Evolutionary conservation across 1,140 invertebrate species (phyloP), one percentile per base, ranked within the genome.

Genomic region (Agraylea sexmaculata): DNA sequence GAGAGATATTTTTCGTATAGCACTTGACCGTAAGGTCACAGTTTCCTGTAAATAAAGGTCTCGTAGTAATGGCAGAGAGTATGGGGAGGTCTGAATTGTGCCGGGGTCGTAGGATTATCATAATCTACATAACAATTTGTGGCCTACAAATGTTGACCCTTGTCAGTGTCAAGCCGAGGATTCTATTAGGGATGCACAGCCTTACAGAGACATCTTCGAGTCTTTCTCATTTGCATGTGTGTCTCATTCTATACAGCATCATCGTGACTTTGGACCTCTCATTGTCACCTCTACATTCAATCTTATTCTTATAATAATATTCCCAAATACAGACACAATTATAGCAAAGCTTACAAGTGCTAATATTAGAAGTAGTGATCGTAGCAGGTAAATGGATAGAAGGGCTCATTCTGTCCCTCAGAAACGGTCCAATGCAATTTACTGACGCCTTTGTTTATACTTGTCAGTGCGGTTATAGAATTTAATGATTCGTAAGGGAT

Each of bases 61-160:
- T n/a, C n/a, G n/a, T n/a, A n/a, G n/a, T n/a, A n/a, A n/a, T n/a
- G n/a, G n/a, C n/a, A n/a, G 39, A 19, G 43, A 43, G 37, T 41
- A 35, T 27, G 25, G 43, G 29, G 16, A 40, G 21, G 25, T 35
- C 30, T 30, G 28, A 46, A 46, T 41, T 37, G 47, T 21, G 43
- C 36, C 40, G 22, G 43, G 40, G 19, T 15, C 41, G 32, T 21
- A 13, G 43, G 47, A 49, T 49, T 49, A 49, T 49, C 43, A 46
- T 49, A 49, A 49, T 49, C 47, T 49, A 46, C 47, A 49, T 49
- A 49, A 49, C 47, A 49, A 49, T 49, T 49, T 49, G 47, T 38
- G 47, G 47, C 42, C 40, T 46, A 49, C 47, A 43, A 49, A 49
- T 49, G 47, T 43, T 49, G 43, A 49, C 47, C 47, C 47, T 49